Evolutionary conservation across 2,888 invertebrate species (phyloP), one percentile per base, ranked within the genome.

Genomic region (Nebria salina): DNA sequence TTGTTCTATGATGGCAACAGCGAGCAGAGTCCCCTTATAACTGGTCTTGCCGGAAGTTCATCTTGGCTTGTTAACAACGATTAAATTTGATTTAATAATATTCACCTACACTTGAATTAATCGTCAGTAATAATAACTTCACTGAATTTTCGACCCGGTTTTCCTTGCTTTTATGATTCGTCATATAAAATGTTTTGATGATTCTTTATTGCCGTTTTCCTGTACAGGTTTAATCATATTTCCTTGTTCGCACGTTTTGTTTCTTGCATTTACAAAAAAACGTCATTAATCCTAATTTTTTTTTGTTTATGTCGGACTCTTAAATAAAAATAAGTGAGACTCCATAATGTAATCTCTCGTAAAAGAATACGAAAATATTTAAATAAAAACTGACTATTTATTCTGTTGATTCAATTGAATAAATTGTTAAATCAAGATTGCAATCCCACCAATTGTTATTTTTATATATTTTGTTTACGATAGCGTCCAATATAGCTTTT

Each of bases 11-110:
- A 54, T 54, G 54, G 54, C 7, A 54, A 54, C 54, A 54, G 13
- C 54, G 54, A 3, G 20, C 20, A 20, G 20, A 20, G 54, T 54
- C 54, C 54, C 54, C 54, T 54, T 54, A 13, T 54, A 54, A 54
- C 54, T 54, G 54, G 54, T 11, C 54, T 54, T 70, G 34, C n/a
- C 70, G 79, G 79, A 79, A 74, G 79, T 79, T 42, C 65, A 68
- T 65, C 74, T 68, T 65, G 66, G 68, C 74, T 74, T 79, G 74
- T 79, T 79, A 79, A 79, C 79, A 74, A 74, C 79, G 79, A 79
- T 79, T 79, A 79, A 79, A 79, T 79, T 79, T 79, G 79, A 79
- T 79, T 79, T 79, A 79, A 74, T 74, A 79, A 79, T 65, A 66
- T 65, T 73, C 78, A 78, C 78, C 78, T 78, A 78, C 78, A 78